Conservation (phyloP, 2,797 vertebrate genomes). For the Mormyrus hasselquistii region DNA sequence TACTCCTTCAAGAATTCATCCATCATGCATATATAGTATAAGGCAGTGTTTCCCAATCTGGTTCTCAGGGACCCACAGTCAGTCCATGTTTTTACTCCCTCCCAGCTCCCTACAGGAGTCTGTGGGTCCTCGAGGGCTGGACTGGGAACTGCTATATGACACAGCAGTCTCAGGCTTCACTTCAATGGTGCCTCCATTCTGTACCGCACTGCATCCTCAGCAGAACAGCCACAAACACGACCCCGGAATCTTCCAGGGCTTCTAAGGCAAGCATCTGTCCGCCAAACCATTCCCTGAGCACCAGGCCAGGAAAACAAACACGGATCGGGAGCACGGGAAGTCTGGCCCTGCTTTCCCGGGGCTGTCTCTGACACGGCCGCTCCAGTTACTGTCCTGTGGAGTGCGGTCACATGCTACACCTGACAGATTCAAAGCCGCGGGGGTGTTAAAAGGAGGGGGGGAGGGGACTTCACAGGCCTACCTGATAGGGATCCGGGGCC, state of each 20-base stretch:
- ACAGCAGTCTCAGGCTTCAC: constrained; percentile 12
- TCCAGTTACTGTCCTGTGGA: not conserved
- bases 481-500: constrained; percentile 68
- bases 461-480: constrained; percentile 64
- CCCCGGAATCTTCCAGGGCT: constrained; percentile 27
- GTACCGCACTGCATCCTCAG: constrained; percentile 2
- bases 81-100: not conserved
- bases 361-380: constrained; percentile 23
- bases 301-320: constrained; percentile 48
- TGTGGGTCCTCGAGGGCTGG: not conserved
- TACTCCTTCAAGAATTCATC: not conserved
- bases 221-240: constrained; percentile 4
- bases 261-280: constrained; percentile 33
- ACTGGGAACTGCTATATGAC: not conserved
- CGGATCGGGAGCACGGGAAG: constrained; percentile 50
- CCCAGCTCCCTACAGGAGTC: not conserved
- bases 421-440: constrained; percentile 55
- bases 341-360: constrained; percentile 18
- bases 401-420: not conserved
- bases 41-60: not conserved
- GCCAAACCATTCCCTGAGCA: constrained; percentile 46
- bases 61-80: not conserved
- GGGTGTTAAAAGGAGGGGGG: constrained; percentile 56
- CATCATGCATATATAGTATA: not conserved
- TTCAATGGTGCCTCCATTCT: not conserved